These are phyloP conservation scores for Leuciscus waleckii DNA, from an alignment of 2,797 vertebrate genomes.

Conservation along the genomic window DNA sequence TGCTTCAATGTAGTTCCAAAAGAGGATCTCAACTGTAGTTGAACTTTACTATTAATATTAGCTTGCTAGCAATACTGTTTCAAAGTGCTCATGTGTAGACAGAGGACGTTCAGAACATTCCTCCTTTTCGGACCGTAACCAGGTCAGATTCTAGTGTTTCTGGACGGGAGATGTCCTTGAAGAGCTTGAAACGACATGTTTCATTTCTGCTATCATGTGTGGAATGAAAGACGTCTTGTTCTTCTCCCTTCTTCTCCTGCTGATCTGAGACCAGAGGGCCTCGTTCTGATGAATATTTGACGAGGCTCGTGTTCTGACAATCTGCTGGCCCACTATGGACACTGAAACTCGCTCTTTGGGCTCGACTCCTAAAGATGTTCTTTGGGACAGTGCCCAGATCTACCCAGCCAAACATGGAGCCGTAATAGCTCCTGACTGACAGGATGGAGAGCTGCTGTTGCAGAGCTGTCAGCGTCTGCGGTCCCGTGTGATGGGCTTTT, in stretches of 20 bases:
- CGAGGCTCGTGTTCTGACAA: slow-evolving; percentile 39
- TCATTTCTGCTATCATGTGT: slow-evolving; percentile 36
- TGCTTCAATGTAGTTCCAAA: background rate
- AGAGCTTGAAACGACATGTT: slow-evolving; percentile 34
- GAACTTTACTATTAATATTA: background rate
- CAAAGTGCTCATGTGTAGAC: background rate
- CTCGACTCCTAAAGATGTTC: slow-evolving; percentile 32
- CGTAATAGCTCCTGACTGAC: slow-evolving; percentile 42
- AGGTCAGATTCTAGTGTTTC: background rate
- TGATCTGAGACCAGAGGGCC: slow-evolving; percentile 42
- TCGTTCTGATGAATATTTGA: slow-evolving; percentile 54
- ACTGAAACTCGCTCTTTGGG: slow-evolving; percentile 21
- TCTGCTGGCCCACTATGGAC: slow-evolving; percentile 20
- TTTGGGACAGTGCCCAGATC: slow-evolving; percentile 46
- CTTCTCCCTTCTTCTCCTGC: slow-evolving; percentile 9
- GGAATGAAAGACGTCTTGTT: slow-evolving; percentile 36
- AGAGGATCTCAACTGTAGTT: background rate
- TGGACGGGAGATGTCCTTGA: slow-evolving; percentile 29
- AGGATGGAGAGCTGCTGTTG: slow-evolving; percentile 19
- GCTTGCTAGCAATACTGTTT: background rate
- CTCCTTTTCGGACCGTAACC: background rate
- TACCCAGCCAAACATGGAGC: slow-evolving; percentile 14
- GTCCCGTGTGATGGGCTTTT: slow-evolving; percentile 20
- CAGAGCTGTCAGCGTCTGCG: slow-evolving; percentile 32
- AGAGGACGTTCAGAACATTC: background rate